Conservation (phyloP, 2,888 invertebrate species). For the Tortrix viridana region DNA sequence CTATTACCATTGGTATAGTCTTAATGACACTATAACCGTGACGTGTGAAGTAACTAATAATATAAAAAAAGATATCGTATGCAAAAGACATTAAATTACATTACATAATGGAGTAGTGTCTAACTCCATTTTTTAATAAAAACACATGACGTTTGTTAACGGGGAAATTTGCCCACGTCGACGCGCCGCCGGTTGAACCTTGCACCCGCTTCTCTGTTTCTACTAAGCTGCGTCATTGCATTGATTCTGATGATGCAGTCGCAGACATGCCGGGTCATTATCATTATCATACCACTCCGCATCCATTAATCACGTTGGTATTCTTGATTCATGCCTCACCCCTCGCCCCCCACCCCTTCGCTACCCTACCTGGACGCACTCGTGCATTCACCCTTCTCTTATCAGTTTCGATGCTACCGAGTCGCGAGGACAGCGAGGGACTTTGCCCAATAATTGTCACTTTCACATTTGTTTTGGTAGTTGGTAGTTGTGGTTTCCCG, state of each 20-base stretch:
- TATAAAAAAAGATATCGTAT: no score
- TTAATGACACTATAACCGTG: no score
- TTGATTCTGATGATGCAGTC: conserved; percentile 76
- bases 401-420: conserved; percentile 75
- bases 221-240: conserved; percentile 49
- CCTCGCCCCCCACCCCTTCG: conserved; percentile 46
- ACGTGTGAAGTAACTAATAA: no score
- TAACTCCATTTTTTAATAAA: no score
- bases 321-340: conserved; percentile 61
- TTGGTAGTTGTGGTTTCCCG: background rate
- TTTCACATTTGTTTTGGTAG: background rate
- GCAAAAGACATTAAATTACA: no score
- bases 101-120: no score
- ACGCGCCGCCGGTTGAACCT: no score
- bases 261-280: conserved; percentile 74
- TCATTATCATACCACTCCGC: conserved; percentile 74
- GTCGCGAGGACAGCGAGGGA: conserved; percentile 66
- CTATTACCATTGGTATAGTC: no score
- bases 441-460: conserved; percentile 41
- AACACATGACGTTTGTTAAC: no score
- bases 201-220: conserved; percentile 7
- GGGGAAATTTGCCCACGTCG: no score
- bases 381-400: conserved; percentile 81
- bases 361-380: conserved; percentile 75
- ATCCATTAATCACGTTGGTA: conserved; percentile 82